Conservation (phyloP, 2,888 invertebrate species). For the Brachypalpus laphriformis region DNA sequence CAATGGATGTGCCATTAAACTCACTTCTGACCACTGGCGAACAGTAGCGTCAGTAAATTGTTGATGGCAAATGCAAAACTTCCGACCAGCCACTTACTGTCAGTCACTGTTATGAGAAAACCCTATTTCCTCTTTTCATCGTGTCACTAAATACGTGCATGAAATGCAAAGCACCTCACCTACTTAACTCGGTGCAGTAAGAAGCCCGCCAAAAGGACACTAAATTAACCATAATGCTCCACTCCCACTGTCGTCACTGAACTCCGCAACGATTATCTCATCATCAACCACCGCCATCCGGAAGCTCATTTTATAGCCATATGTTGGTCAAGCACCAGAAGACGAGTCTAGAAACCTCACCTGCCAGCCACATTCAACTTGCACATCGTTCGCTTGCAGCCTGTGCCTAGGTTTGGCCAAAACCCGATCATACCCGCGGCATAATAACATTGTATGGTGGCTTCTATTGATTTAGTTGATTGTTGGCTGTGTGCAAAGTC, state of each 20-base stretch:
- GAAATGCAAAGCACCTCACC: constrained; percentile 10
- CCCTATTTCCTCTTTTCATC: constrained; percentile 27
- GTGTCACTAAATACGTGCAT: constrained; percentile 33
- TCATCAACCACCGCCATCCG: constrained; percentile 13
- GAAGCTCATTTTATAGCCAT: constrained; percentile 23
- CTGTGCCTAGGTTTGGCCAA: constrained; percentile 50
- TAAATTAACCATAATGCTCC: constrained; percentile 1
- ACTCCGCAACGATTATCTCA: constrained; percentile 50
- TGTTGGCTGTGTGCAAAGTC: constrained; percentile 66
- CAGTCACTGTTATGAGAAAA: constrained; percentile 11
- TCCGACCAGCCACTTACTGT: constrained; percentile 4
- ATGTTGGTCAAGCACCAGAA: constrained; percentile 45
- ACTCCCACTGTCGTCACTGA: constrained; percentile 33
- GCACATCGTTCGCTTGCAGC: constrained; percentile 5
- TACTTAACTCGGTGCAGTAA: background rate
- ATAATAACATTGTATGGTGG: constrained; percentile 38
- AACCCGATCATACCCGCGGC: constrained; percentile 57
- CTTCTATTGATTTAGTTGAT: constrained; percentile 68
- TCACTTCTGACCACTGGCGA: background rate
- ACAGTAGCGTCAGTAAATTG: background rate
- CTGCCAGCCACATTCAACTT: constrained; percentile 41
- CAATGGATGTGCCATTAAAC: background rate
- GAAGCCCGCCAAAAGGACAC: constrained; percentile 18
- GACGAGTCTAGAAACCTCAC: constrained; percentile 34
- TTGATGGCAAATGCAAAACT: constrained; percentile 10